Percentiles rank a stretch among this genome's conserved stretches.
Conservation (phyloP, 2,113 vertebrate genomes). For the Aegotheles bennettii region DNA sequence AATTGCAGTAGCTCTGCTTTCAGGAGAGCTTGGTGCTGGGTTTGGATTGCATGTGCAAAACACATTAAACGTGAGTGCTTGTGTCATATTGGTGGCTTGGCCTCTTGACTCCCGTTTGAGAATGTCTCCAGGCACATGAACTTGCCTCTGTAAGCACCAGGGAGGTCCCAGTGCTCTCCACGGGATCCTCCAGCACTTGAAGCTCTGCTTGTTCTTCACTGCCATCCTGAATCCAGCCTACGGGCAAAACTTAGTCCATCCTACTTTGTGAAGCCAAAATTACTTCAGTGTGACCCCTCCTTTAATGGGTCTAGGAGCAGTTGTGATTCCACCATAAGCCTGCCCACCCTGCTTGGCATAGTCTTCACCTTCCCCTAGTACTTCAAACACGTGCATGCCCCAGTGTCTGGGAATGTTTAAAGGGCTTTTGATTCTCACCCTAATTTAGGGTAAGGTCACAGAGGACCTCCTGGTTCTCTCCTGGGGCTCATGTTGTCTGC, state of each 20-base stretch:
- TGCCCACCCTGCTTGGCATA: background rate
- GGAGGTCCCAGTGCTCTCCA: background rate
- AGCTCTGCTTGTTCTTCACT: background rate
- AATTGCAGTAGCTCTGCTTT: background rate
- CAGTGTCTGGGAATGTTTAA: background rate
- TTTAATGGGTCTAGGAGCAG: too few relatives aligned
- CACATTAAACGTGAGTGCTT: background rate
- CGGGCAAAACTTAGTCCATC: background rate
- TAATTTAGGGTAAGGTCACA: background rate
- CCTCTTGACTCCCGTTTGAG: background rate
- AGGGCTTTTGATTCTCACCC: background rate
- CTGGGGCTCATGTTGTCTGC: background rate
- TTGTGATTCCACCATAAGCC: background rate
- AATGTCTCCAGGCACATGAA: background rate
- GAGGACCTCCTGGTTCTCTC: background rate
- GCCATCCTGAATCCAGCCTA: background rate
- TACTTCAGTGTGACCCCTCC: background rate
- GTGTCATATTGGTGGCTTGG: background rate
- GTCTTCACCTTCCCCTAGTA: background rate
- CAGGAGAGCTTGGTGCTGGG: background rate
- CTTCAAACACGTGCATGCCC: background rate
- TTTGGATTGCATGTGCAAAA: background rate
- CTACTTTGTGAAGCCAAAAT: background rate
- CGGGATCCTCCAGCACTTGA: background rate
- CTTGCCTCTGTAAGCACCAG: background rate